Evolutionary conservation across 2,797 vertebrate genomes (phyloP), one percentile per base, ranked within the genome.

Genomic region (Chelon labrosus): DNA sequence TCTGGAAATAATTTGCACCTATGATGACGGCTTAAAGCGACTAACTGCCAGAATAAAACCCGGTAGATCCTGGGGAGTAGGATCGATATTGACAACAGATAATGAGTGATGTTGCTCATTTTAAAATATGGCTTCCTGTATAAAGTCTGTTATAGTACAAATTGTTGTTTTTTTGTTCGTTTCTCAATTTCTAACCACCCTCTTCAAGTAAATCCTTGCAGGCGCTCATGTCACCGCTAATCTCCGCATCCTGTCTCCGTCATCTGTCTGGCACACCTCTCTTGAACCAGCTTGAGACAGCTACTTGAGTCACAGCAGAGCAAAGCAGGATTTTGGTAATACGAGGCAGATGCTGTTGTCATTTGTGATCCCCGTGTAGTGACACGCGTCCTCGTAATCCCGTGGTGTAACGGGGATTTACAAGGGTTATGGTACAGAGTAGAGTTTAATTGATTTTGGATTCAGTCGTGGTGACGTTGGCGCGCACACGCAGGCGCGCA

Each of bases 301-400:
- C 42, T 63, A 78, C 79, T 84, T 11, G 47, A 75, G 50, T 74
- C 61, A 64, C 2, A 1, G 46, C 52, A 38, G 50, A 77, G 62
- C 51, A 47, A n/a, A 58, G 19, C 20, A 31, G 64, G 55, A 49
- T 63, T 79, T 65, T 46, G 8, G 37, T 35, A 65, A 67, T 3
- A 19, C 10, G 5, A 49, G 44, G 42, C 60, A 58, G 55, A 76
- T 57, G 72, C 71, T 51, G 71, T 39, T 56, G 64, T 71, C 59
- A 41, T 63, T 76, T 65, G 13, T 53, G 46, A 52, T 68, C 62
- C 39, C 27, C 13, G 35, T 75, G 64, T 75, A 68, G 67, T 70
- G 59, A 68, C 63, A 80, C 79, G 79, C 56, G 44, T 75, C 63
- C 68, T 78, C 46, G 12, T 71, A 76, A 76, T 82, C 71, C 60